These are phyloP conservation scores for Megalonaias nervosa DNA, from an alignment of 1,140 invertebrate genomes.

Conservation along the genomic window DNA sequence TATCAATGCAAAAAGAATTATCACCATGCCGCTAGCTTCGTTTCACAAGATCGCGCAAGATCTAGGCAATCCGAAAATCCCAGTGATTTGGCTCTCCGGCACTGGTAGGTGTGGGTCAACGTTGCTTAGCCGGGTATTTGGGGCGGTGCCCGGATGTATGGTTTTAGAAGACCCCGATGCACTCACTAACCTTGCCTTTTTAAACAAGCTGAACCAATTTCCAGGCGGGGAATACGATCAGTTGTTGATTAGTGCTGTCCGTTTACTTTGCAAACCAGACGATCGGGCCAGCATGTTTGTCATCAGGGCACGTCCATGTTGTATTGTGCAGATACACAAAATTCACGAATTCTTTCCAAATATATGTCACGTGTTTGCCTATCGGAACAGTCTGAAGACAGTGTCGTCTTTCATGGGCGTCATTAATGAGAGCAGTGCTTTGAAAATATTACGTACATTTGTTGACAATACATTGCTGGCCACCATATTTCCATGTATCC, in stretches of 20 bases:
- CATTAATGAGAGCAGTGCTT: slow-evolving; percentile 48
- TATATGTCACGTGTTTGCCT: slow-evolving; percentile 60
- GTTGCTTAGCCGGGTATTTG: slow-evolving; percentile 59
- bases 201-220: slow-evolving; percentile 47
- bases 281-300: slow-evolving; percentile 55
- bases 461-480: slow-evolving; percentile 58
- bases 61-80: slow-evolving; percentile 56
- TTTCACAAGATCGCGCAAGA: slow-evolving; percentile 66
- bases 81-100: slow-evolving; percentile 60
- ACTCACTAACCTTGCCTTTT: slow-evolving; percentile 55
- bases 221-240: slow-evolving; percentile 59
- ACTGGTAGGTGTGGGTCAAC: slow-evolving; percentile 62
- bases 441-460: slow-evolving; percentile 47
- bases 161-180: slow-evolving; percentile 61
- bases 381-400: slow-evolving; percentile 64
- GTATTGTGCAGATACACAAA: slow-evolving; percentile 53
- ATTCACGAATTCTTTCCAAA: slow-evolving; percentile 54
- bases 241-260: slow-evolving; percentile 56
- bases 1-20: slow-evolving; percentile 53
- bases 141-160: slow-evolving; percentile 54
- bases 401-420: slow-evolving; percentile 55
- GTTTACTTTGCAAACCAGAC: slow-evolving; percentile 65
- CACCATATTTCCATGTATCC: slow-evolving; percentile 54
- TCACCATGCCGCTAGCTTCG: slow-evolving; percentile 61
- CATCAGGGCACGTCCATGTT: slow-evolving; percentile 57